Percentiles rank a stretch among this genome's conserved stretches.
phyloP scores from a whole-genome alignment of 2,113 vertebrate genomes.

The Sitta europaea region DNA sequence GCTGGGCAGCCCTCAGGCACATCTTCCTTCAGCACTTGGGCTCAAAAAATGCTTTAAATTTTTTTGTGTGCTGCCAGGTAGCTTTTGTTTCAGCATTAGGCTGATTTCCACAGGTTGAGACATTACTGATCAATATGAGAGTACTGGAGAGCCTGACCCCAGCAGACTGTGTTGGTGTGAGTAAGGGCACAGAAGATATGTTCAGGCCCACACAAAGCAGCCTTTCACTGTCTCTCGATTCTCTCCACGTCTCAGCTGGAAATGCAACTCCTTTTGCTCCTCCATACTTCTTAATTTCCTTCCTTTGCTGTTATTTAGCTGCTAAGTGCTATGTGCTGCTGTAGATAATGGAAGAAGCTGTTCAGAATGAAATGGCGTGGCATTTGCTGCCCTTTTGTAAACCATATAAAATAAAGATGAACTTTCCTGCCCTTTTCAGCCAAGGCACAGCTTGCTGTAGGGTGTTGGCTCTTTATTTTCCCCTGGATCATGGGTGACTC shows the following conservation, averaged over 20 bases:
- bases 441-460: background rate
- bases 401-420: conserved; percentile 20
- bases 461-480: background rate
- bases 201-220: background rate
- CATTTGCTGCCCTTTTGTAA: conserved; percentile 48
- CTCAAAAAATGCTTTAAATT: background rate
- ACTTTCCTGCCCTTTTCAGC: background rate
- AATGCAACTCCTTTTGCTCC: background rate
- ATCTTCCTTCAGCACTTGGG: background rate
- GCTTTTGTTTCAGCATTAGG: background rate
- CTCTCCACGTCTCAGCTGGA: background rate
- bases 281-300: conserved; percentile 18
- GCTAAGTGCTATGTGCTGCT: background rate
- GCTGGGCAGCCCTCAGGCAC: background rate
- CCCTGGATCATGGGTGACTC: background rate
- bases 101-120: background rate
- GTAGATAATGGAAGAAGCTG: background rate
- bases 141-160: background rate
- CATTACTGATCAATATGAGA: background rate
- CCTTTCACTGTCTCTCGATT: background rate
- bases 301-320: conserved; percentile 35
- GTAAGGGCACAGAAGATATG: background rate
- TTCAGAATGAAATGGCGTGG: conserved; percentile 4
- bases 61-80: background rate
- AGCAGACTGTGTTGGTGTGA: background rate